Conservation (phyloP, 2,888 invertebrate genomes). For the Apamea epomidion region DNA sequence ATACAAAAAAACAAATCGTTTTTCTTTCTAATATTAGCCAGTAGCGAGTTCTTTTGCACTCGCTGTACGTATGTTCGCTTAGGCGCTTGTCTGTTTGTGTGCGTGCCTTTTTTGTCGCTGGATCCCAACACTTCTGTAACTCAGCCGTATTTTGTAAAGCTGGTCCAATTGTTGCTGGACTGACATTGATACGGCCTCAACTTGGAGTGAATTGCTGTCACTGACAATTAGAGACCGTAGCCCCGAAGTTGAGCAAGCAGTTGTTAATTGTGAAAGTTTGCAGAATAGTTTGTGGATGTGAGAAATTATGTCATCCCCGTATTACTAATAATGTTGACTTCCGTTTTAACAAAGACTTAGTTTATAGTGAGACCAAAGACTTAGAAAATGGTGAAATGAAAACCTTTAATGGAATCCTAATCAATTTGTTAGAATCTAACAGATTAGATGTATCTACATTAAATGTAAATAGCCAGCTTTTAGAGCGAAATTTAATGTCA, state of each 20-base stretch:
- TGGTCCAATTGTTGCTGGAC: slow-evolving; percentile 19
- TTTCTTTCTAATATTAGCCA: neutral
- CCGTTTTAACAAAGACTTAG: slow-evolving; percentile 11
- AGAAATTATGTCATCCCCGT: slow-evolving; percentile 50
- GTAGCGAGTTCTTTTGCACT: neutral
- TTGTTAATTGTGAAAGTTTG: slow-evolving; percentile 54
- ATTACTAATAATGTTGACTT: slow-evolving; percentile 38
- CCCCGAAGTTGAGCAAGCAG: slow-evolving; percentile 33
- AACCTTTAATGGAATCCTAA: neutral
- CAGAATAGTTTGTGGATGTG: slow-evolving; percentile 52
- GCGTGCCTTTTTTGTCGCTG: neutral
- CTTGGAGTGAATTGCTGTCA: slow-evolving; percentile 29
- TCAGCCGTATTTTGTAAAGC: neutral
- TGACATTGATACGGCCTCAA: slow-evolving; percentile 51
- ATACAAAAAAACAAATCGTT: neutral
- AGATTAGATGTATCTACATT: neutral
- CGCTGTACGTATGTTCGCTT: no score
- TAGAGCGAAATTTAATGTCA: slow-evolving; percentile 6
- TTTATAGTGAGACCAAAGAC: slow-evolving; percentile 10
- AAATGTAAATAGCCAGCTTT: slow-evolving; percentile 5
- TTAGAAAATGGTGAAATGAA: neutral
- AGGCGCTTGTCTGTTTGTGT: neutral
- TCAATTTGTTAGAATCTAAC: neutral
- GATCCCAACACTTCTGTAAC: neutral
- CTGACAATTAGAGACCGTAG: slow-evolving; percentile 45